Evolutionary conservation across 2,888 invertebrate genomes (phyloP), one percentile per base, ranked within the genome.

Genomic region (Margaritifera margaritifera): DNA sequence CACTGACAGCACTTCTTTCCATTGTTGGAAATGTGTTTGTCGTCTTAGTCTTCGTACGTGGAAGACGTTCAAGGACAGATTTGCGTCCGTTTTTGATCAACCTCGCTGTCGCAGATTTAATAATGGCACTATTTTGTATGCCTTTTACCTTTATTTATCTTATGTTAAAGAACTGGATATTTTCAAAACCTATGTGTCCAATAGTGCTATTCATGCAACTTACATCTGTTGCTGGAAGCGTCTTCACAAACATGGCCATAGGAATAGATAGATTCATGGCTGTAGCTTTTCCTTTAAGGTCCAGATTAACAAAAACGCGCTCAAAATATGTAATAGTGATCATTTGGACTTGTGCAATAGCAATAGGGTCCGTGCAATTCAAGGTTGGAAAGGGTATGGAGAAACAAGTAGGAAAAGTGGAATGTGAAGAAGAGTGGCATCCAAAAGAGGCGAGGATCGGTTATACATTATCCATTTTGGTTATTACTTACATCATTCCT

Each of bases 51-150:
- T 89, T 92, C 62, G 80, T 87, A 0, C 78, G 87, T 19, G 91
- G 91, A 0, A 71, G 81, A 27, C 77, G 87, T 66, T 89, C 87
- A 2, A 74, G 87, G 27, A 87, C 88, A 0, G 87, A 88, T 66
- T 80, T 89, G 8, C 75, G 90, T 64, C 79, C 83, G 6, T 96
- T 97, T 89, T 95, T 97, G 86, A 94, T 95, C 86, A 92, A 92
- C 82, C 91, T 97, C 77, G 96, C 97, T 0, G 92, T 96, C 55
- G 95, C 97, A 56, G 97, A 97, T 88, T 94, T 97, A 72, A 90
- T 97, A 68, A 96, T 97, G 94, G 95, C 96, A 0, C 86, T 95
- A 31, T 94, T 97, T 84, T 97, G 97, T 90, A 94, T 97, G 75
- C 97, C 97, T 4, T 96, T 96, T 86, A 94, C 96, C 2, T 96